A percentile compares a stretch with the other conserved stretches of the same genome.
phyloP scores from a whole-genome alignment of 2,113 vertebrate genomes.

The Dicrurus megarhynchus region DNA sequence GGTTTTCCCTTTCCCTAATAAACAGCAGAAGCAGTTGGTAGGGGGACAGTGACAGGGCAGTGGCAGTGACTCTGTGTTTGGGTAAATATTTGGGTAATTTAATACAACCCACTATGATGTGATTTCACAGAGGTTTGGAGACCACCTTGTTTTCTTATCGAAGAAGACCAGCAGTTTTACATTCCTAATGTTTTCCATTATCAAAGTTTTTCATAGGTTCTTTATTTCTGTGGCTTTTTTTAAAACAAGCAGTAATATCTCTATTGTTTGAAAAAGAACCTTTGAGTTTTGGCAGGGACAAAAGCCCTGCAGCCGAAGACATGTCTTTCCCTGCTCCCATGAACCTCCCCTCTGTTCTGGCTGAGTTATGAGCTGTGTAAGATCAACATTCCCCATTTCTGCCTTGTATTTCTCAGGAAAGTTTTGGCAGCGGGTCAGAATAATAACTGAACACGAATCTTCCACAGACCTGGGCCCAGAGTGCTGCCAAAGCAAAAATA shows the following conservation, averaged over 20 bases:
- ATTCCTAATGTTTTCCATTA: neutral
- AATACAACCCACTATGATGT: neutral
- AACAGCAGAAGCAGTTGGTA: neutral
- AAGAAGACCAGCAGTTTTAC: neutral
- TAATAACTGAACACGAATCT: neutral
- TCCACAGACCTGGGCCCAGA: neutral
- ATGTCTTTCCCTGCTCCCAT: constrained; percentile 7
- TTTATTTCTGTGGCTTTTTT: neutral
- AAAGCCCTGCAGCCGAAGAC: neutral
- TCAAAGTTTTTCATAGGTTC: neutral
- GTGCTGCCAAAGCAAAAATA: neutral
- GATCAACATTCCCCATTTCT: neutral
- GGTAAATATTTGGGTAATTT: neutral
- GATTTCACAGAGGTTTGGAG: neutral
- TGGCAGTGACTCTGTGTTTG: neutral
- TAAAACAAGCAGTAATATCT: neutral
- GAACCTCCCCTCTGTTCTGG: neutral
- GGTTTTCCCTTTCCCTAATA: neutral
- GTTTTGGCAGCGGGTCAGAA: neutral
- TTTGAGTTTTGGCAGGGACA: constrained; percentile 15
- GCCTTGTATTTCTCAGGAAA: constrained; percentile 24
- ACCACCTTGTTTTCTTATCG: neutral
- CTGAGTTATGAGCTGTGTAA: constrained; percentile 24
- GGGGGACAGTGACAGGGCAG: neutral
- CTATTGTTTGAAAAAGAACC: neutral